Percentiles rank a stretch among this genome's conserved stretches.
Evolutionary conservation across 1,140 invertebrate species (phyloP).

Genomic region (Campodea augens): DNA sequence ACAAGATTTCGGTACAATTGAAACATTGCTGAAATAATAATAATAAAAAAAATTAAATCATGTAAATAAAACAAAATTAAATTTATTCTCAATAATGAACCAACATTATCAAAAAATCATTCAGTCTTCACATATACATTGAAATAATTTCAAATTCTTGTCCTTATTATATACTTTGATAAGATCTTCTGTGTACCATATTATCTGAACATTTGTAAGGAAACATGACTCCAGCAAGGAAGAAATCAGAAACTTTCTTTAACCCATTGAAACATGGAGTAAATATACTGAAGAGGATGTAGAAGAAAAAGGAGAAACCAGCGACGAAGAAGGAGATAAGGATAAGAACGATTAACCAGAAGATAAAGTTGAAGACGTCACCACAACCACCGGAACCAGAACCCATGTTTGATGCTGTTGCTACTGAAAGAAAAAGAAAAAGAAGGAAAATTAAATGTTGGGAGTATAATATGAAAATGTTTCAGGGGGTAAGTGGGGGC

Average conservation of each 20-base stretch:
- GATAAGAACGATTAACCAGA: constrained; percentile 32
- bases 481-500: no score
- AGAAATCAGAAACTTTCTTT: constrained; percentile 19
- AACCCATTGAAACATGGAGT: constrained; percentile 28
- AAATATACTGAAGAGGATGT: constrained; percentile 29
- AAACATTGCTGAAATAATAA: no score
- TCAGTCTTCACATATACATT: no score
- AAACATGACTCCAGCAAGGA: constrained; percentile 23
- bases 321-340: constrained; percentile 29
- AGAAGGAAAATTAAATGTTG: no score
- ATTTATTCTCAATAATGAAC: no score
- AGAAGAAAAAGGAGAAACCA: constrained; percentile 28
- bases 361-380: constrained; percentile 16
- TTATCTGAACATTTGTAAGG: constrained; percentile 23
- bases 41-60: no score
- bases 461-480: no score
- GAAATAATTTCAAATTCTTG: no score
- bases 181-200: constrained; percentile 21
- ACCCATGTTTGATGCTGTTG: not conserved
- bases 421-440: no score
- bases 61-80: no score
- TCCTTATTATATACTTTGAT: constrained; percentile 12
- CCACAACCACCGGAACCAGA: not conserved
- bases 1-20: no score
- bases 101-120: no score